Evolutionary conservation across 2,888 invertebrate species (phyloP).

Genomic region (Pyrochroa serraticornis): DNA sequence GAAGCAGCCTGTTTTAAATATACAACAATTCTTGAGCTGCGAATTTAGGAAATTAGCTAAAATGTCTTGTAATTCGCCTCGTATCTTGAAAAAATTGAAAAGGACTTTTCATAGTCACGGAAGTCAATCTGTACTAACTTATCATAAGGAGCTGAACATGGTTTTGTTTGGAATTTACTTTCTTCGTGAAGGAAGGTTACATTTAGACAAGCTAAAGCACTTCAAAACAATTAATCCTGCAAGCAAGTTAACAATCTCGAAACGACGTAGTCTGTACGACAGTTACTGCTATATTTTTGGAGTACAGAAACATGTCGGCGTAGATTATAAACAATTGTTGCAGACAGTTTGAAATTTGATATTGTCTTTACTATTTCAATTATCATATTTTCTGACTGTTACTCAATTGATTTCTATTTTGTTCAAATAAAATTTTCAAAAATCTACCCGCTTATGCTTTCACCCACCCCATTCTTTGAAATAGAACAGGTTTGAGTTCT

Average conservation of each 20-base stretch:
- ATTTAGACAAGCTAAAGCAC: conserved; percentile 35
- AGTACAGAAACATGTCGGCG: conserved; percentile 27
- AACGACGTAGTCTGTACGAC: conserved; percentile 27
- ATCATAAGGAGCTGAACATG: conserved; percentile 40
- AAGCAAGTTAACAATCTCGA: conserved; percentile 7
- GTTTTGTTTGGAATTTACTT: conserved; percentile 38
- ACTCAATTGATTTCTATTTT: too few relatives aligned
- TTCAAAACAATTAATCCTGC: conserved; percentile 24
- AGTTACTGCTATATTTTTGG: conserved; percentile 42
- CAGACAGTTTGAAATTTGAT: conserved; percentile 5
- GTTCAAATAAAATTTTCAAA: too few relatives aligned
- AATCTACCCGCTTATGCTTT: too few relatives aligned
- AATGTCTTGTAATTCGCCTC: neutral
- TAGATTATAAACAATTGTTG: conserved; percentile 28
- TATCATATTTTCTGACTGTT: too few relatives aligned
- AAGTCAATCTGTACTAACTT: too few relatives aligned
- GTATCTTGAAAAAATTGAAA: conserved; percentile 8
- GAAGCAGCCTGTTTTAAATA: neutral
- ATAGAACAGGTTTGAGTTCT: too few relatives aligned
- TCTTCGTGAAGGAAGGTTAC: conserved; percentile 31
- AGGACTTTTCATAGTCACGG: neutral
- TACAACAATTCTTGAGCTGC: neutral
- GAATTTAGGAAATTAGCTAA: conserved; percentile 7
- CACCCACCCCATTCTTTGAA: too few relatives aligned
- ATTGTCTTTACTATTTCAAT: too few relatives aligned